Conservation (phyloP, 2,888 invertebrate species). For the Netelia virgata region DNA sequence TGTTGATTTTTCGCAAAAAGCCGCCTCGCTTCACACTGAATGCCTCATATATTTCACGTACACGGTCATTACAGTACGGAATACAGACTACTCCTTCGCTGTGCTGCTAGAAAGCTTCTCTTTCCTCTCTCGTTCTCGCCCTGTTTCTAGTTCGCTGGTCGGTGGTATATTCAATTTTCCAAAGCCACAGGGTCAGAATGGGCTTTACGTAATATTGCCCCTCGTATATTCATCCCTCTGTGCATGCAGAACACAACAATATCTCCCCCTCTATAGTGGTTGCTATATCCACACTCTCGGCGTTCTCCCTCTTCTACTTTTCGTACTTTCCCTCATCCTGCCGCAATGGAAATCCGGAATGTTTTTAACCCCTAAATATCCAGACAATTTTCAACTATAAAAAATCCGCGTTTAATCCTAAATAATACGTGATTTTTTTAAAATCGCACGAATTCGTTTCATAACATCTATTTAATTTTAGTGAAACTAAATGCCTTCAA, state of each 20-base stretch:
- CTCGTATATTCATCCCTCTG: conserved; percentile 36
- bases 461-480: no score
- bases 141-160: conserved; percentile 46
- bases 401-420: no score
- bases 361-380: no score
- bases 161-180: conserved; percentile 67
- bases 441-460: no score
- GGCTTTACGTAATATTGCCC: conserved; percentile 61
- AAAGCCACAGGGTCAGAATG: conserved; percentile 63
- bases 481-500: no score
- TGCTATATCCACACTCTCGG: conserved; percentile 13
- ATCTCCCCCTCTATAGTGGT: conserved; percentile 17
- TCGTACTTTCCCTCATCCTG: neutral
- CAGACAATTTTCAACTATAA: no score
- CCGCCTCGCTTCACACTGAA: no score
- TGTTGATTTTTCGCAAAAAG: no score
- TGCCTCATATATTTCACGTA: neutral
- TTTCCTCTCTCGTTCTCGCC: conserved; percentile 31
- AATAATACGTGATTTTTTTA: no score
- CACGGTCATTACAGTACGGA: conserved; percentile 24
- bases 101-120: neutral
- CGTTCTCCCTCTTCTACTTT: neutral
- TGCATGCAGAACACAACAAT: conserved; percentile 9
- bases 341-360: no score
- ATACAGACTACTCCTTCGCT: conserved; percentile 44